phyloP scores from a whole-genome alignment of 1,140 invertebrate species.

The Tetramorium alpestre region DNA sequence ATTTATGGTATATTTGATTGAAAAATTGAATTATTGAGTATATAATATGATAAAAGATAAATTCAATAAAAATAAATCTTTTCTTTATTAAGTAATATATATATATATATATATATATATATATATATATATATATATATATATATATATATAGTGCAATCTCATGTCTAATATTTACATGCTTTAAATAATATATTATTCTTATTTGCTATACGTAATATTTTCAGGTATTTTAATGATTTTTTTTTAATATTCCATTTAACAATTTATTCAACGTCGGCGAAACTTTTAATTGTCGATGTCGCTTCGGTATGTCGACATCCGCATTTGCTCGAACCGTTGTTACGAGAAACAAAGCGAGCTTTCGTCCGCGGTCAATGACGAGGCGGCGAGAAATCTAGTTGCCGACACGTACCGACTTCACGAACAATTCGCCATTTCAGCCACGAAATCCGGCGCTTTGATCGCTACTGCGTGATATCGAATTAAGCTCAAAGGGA shows the following conservation, averaged over 20 bases:
- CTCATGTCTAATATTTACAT: background rate
- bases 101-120: background rate
- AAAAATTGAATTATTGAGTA: background rate
- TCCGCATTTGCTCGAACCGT: slow-evolving; percentile 24
- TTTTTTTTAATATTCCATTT: background rate
- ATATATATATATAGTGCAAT: background rate
- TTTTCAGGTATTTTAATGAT: background rate
- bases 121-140: background rate
- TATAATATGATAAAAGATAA: background rate
- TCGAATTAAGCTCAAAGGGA: slow-evolving; percentile 64
- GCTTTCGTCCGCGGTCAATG: slow-evolving; percentile 38
- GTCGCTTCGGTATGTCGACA: background rate
- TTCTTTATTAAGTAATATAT: background rate
- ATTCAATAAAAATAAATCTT: background rate
- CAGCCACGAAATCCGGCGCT: slow-evolving; percentile 34
- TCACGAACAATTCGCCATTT: slow-evolving; percentile 66
- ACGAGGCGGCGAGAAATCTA: slow-evolving; percentile 19
- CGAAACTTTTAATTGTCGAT: slow-evolving; percentile 57
- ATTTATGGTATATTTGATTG: background rate
- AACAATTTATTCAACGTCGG: background rate
- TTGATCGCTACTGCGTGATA: slow-evolving; percentile 68
- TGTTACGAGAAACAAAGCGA: slow-evolving; percentile 53
- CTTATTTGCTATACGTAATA: background rate
- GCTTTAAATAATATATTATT: background rate
- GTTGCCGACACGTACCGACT: slow-evolving; percentile 54